Percentiles rank a stretch among this genome's conserved stretches.
These are phyloP conservation scores for human DNA, from an alignment of 2,113 vertebrate genomes.

Conservation along the genomic window DNA sequence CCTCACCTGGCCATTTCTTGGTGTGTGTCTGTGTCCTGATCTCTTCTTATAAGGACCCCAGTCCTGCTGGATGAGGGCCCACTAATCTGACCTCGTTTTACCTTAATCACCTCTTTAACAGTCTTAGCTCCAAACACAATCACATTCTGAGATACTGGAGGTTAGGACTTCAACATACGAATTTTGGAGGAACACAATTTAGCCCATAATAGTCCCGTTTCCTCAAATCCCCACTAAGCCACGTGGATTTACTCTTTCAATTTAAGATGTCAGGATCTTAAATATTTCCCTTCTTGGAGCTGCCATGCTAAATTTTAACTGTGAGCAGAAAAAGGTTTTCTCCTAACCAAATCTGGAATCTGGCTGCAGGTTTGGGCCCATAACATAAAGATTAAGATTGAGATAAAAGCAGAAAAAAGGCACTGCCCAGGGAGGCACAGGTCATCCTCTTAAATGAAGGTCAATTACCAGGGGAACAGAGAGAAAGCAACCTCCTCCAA, in stretches of 20 bases:
- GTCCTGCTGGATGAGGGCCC: too few species aligned
- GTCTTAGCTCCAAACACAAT: neutral
- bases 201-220: neutral
- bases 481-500: neutral
- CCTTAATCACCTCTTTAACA: neutral
- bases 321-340: neutral
- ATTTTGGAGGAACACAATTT: too few species aligned
- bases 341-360: neutral
- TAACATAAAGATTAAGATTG: neutral
- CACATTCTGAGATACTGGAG: neutral
- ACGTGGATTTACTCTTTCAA: neutral
- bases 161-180: neutral
- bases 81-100: neutral
- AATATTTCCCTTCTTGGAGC: neutral
- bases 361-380: neutral
- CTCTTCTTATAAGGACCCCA: neutral
- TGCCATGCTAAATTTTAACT: neutral
- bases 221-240: neutral
- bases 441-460: neutral
- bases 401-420: neutral
- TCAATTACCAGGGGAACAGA: neutral
- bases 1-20: accelerated
- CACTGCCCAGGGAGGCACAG: accelerated
- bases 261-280: neutral
- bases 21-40: accelerated